These are phyloP conservation scores for Pampus argenteus DNA, from an alignment of 2,797 vertebrate species.

Conservation along the genomic window DNA sequence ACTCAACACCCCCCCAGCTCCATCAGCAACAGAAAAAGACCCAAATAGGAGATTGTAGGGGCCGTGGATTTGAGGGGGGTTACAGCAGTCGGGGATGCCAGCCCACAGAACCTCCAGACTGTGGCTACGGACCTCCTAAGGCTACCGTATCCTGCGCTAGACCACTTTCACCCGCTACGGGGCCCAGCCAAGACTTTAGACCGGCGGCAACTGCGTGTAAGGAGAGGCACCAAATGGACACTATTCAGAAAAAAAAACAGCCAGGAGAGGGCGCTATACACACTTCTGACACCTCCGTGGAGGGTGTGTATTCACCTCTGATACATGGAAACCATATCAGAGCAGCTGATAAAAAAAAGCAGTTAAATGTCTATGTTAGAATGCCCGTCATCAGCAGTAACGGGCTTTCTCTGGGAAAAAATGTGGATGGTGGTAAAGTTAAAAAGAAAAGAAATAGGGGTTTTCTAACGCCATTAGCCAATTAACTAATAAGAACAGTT, in stretches of 20 bases:
- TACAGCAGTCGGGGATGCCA: constrained; percentile 85
- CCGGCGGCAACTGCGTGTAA: constrained; percentile 94
- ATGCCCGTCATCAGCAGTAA: constrained; percentile 69
- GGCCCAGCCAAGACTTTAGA: constrained; percentile 96
- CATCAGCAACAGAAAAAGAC: constrained; percentile 89
- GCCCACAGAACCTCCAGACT: constrained; percentile 90
- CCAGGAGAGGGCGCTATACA: constrained; percentile 90
- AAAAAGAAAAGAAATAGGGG: constrained; percentile 16
- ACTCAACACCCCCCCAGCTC: constrained; percentile 86
- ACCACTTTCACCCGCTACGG: constrained; percentile 91
- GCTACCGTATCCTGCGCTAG: constrained; percentile 96
- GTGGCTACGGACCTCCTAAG: constrained; percentile 91
- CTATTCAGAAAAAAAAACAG: constrained; percentile 93
- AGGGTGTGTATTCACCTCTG: constrained; percentile 86
- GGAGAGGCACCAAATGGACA: constrained; percentile 97
- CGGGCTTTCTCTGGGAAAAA: constrained; percentile 49
- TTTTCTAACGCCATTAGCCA: constrained; percentile 35
- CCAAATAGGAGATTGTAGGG: constrained; percentile 86
- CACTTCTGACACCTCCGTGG: constrained; percentile 81
- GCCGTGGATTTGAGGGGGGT: constrained; percentile 84
- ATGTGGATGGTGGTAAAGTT: constrained; percentile 35
- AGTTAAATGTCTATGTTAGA: constrained; percentile 87
- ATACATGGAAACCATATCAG: constrained; percentile 89
- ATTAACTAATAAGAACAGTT: constrained; percentile 28
- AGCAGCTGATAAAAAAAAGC: constrained; percentile 89